Evolutionary conservation across 2,113 vertebrate genomes (phyloP), one percentile per base, ranked within the genome.

Genomic region (Setophaga petechia): DNA sequence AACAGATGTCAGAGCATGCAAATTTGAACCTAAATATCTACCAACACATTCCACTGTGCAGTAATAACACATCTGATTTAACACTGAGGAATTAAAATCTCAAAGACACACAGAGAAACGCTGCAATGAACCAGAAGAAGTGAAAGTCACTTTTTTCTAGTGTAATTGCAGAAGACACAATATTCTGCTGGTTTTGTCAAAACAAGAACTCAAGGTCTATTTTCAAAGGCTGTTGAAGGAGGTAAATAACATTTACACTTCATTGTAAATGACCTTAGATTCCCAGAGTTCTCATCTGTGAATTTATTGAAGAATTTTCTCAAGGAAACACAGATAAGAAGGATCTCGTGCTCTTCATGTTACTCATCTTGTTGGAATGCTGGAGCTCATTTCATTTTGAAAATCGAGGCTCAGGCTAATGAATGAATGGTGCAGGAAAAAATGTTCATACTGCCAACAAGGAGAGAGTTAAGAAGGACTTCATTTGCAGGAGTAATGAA

Each of bases 1-100:
- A 95, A 89, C 86, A 97, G 87, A 97, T 94, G 94, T 63, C 77
- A 91, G 52, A 87, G 68, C 61, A 87, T 62, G 77, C 80, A 95
- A 68, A 93, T 95, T 65, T 78, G 35, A 88, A 84, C 85, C 44
- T 74, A 90, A 90, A 89, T 90, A 95, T 94, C 79, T 93, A 84
- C 73, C 0, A 3, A 74, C 72, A 78, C 39, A 94, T 81, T 79
- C 92, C 68, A 61, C 73, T 89, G 69, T 65, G 68, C 79, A 89
- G 76, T 88, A 92, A 89, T 84, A 92, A 94, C 1, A 1, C 92
- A 89, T 89, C 63, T 78, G 79, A 97, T 80, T 90, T 79, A 86
- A 84, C 55, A 63, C 37, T 10, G 23, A 86, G n/a, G 66, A 93
- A 74, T 84, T 69, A 87, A 86, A 90, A 87, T 87, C 90, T 84